Conservation (phyloP, 2,797 vertebrate species). For the Pangasius djambal region DNA sequence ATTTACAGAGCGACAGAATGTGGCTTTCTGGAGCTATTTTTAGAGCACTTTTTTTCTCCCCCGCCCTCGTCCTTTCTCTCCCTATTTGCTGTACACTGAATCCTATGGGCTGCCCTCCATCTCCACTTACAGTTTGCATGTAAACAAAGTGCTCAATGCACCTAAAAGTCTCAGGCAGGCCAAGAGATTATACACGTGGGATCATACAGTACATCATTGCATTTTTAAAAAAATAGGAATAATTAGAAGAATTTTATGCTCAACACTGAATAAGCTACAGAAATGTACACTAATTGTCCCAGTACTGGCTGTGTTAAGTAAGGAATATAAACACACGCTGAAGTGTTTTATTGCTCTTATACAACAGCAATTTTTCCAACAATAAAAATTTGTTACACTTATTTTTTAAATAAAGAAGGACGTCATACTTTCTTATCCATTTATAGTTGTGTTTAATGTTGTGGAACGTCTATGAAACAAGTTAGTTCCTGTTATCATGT, state of each 20-base stretch:
- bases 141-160: constrained; percentile 23
- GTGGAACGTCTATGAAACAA: not conserved
- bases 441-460: not conserved
- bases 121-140: constrained; percentile 31
- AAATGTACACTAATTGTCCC: not conserved
- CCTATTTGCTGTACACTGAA: constrained; percentile 39
- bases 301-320: not conserved
- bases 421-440: not conserved
- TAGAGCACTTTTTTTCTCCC: constrained; percentile 60
- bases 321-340: not conserved
- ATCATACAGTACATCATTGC: not conserved
- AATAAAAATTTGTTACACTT: not conserved
- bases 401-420: not conserved
- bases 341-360: not conserved
- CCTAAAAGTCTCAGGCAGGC: not conserved
- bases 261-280: not conserved
- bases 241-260: not conserved
- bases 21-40: constrained; percentile 71
- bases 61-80: constrained; percentile 16
- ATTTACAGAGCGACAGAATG: constrained; percentile 68
- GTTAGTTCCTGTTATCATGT: not conserved
- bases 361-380: not conserved
- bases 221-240: not conserved
- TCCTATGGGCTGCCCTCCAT: constrained; percentile 40
- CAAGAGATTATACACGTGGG: not conserved